Evolutionary conservation across 2,797 vertebrate genomes (phyloP), one percentile per base, ranked within the genome.

Genomic region (Erpetoichthys calabaricus): DNA sequence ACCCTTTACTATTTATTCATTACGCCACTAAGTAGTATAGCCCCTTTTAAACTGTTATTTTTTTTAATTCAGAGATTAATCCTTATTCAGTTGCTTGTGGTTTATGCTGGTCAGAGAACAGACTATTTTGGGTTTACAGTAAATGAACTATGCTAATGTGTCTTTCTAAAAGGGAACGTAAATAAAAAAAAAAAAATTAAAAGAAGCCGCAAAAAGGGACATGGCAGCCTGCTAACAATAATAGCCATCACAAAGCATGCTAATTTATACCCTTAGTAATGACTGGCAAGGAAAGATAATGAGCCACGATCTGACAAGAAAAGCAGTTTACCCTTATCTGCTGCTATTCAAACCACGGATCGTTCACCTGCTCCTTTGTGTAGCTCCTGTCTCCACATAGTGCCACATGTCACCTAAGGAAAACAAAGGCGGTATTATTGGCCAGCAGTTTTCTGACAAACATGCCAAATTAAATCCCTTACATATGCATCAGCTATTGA

Each of bases 381-480:
- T 82, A 83, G 76, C 74, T 74, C 78, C 78, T 76, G 80, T 74
- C 76, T 77, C 75, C 77, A 79, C 78, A 72, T 78, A 70, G 71
- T 73, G 70, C 80, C 69, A 75, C 76, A 67, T 73, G 77, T 67
- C 82, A 78, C 75, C 74, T 75, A 71, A 69, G 70, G 77, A 76
- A 84, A 84, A 87, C 85, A 86, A 87, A 84, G 80, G 71, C 71
- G 73, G 77, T 77, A 79, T 86, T 83, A 85, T 86, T 79, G 80
- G 75, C 74, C 70, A 51, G 77, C 47, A 50, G 57, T 58, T 64
- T 53, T 56, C 50, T 64, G 45, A 45, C 62, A 66, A 66, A 66
- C 57, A 60, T 62, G 45, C 60, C 45, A 62, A 66, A 63, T 66
- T 52, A 66, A 66, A 61, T 63, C 47, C 59, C 60, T 61, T 63